phyloP scores from a whole-genome alignment of 2,113 vertebrate species.

The Pelecanus crispus region DNA sequence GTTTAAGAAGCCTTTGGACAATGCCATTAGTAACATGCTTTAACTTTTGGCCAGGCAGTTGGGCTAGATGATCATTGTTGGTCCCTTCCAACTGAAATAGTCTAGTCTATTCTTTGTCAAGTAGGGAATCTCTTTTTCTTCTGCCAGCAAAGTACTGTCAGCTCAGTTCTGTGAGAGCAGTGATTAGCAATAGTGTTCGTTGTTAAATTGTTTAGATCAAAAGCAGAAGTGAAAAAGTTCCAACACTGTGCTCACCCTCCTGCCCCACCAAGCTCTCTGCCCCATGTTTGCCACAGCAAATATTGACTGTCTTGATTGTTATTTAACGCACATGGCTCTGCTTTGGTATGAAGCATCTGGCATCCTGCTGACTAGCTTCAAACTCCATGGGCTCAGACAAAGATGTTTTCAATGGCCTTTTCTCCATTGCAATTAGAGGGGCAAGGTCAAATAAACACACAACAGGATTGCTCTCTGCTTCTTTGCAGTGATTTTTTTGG shows the following conservation, averaged over 20 bases:
- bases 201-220: background rate
- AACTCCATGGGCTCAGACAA: background rate
- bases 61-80: too few species aligned
- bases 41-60: too few species aligned
- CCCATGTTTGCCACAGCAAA: background rate
- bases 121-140: background rate
- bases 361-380: background rate
- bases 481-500: background rate
- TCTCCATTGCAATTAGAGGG: background rate
- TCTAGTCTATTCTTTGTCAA: background rate
- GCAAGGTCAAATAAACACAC: background rate
- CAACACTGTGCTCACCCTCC: rapidly evolving
- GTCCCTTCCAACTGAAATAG: too few species aligned
- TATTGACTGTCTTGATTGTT: background rate
- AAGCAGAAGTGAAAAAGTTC: background rate
- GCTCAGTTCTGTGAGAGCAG: background rate
- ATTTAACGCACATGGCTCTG: background rate
- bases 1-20: too few species aligned
- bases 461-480: background rate
- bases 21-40: too few species aligned
- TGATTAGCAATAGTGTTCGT: background rate
- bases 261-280: background rate
- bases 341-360: background rate
- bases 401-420: background rate
- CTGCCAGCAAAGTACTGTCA: background rate